Base-by-base conservation (phyloP, 2,113 vertebrate genomes). In the Cynocephalus volans region DNA sequence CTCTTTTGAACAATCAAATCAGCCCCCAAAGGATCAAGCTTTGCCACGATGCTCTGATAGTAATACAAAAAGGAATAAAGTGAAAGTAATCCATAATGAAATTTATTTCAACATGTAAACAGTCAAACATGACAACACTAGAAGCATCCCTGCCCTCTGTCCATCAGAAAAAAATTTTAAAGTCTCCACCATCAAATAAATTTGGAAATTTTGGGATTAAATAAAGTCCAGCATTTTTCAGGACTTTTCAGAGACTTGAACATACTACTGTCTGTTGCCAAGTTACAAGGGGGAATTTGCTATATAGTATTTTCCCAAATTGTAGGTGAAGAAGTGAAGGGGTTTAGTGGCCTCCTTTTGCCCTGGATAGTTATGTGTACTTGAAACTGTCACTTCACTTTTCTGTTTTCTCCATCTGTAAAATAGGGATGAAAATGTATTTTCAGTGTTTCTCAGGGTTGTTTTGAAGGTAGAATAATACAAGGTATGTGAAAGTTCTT, bases 331-430 rank as follows among this genome's bases (percentile, higher is more conserved):
- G n/a, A 70, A 50, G 28, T 54, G 41, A 60, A 86, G 73, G 15
- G 5, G 14, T 21, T 88, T 31, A 2, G 52, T 36, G 45, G 17
- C 9, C 48, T 33, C 45, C n/a, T 84, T 80, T 50, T 56, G 17
- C 50, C 80, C 60, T 86, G 5, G 56, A 64, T 81, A 28, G 15
- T 73, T 52, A 6, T 2, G 10, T 72, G 14, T 1, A 15, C 70
- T 72, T 54, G 69, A 84, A 5, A 48, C 88, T 56, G 6, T 73
- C 52, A 45, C 21, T 65, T 93, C 36, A 31, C 8, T 62, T 70
- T 89, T 73, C 95, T 93, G 52, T 67, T 87, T 89, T 73, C 52
- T 41, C 60, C 23, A 48, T 13, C 21, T 85, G 14, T 60, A 80
- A 77, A 67, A 45, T 31, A n/a, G 18, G 50, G 18, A 50, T 31